phyloP scores from a whole-genome alignment of 2,113 vertebrate species.

The Diadophis punctatus region DNA sequence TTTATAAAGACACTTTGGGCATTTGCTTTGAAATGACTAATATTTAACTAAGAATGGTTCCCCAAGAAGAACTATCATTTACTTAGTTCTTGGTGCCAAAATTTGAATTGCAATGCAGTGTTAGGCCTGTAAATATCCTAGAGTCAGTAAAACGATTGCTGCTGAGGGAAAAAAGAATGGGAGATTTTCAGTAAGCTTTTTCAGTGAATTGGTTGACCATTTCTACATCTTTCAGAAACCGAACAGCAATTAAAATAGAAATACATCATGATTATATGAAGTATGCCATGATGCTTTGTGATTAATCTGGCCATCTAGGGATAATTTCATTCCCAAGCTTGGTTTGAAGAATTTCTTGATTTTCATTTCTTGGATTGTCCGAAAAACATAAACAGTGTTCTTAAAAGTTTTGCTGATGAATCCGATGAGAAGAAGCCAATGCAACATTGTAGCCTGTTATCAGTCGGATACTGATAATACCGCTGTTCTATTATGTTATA shows the following conservation, averaged over 20 bases:
- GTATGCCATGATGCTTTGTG: background rate
- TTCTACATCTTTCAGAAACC: background rate
- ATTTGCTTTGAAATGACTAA: background rate
- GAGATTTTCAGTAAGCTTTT: background rate
- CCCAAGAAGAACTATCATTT: background rate
- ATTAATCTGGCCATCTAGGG: rapidly evolving
- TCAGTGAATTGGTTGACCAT: background rate
- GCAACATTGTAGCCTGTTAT: background rate
- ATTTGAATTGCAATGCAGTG: background rate
- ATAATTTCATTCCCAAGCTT: rapidly evolving
- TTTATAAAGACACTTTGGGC: background rate
- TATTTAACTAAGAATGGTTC: background rate
- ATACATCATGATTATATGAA: background rate
- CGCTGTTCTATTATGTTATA: background rate
- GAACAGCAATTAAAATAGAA: background rate
- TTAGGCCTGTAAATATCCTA: background rate
- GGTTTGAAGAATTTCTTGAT: background rate
- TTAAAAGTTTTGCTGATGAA: background rate
- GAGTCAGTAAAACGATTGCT: background rate
- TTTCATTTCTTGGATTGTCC: background rate
- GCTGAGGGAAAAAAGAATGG: background rate
- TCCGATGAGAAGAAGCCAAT: background rate
- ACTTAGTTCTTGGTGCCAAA: background rate
- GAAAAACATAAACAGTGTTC: background rate
- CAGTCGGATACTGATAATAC: background rate